Evolutionary conservation across 2,113 vertebrate species (phyloP).

Genomic region (Heterochromis multidens): DNA sequence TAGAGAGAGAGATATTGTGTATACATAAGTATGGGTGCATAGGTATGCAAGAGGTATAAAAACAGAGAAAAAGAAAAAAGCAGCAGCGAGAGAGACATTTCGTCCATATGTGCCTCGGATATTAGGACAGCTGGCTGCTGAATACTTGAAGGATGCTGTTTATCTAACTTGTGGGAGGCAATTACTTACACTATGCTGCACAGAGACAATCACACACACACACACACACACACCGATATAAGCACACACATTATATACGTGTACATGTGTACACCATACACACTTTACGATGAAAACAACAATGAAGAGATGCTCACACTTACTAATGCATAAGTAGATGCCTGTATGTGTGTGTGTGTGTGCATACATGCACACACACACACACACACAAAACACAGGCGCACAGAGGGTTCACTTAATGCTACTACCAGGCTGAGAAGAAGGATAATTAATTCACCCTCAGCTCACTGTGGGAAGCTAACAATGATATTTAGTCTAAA

Average conservation of each 20-base stretch:
- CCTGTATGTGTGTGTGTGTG: accelerated
- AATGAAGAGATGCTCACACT: neutral
- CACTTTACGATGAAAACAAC: neutral
- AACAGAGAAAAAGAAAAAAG: neutral
- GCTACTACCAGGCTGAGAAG: neutral
- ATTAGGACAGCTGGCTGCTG: conserved; percentile 55
- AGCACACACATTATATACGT: neutral
- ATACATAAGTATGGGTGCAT: neutral
- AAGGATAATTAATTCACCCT: conserved; percentile 41
- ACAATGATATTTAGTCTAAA: conserved; percentile 29
- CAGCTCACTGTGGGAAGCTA: conserved; percentile 30
- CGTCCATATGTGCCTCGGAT: conserved; percentile 31
- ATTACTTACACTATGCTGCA: conserved; percentile 48
- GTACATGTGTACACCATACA: neutral
- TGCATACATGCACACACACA: neutral
- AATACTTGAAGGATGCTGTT: conserved; percentile 57
- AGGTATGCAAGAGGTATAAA: neutral
- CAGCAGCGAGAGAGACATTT: neutral
- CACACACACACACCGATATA: neutral
- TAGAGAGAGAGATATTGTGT: accelerated
- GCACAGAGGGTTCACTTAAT: neutral
- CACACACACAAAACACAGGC: neutral
- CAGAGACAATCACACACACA: conserved; percentile 8
- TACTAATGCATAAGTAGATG: neutral
- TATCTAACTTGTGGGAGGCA: conserved; percentile 61